phyloP scores from a whole-genome alignment of 2,113 vertebrate species.

The Felis chaus region DNA sequence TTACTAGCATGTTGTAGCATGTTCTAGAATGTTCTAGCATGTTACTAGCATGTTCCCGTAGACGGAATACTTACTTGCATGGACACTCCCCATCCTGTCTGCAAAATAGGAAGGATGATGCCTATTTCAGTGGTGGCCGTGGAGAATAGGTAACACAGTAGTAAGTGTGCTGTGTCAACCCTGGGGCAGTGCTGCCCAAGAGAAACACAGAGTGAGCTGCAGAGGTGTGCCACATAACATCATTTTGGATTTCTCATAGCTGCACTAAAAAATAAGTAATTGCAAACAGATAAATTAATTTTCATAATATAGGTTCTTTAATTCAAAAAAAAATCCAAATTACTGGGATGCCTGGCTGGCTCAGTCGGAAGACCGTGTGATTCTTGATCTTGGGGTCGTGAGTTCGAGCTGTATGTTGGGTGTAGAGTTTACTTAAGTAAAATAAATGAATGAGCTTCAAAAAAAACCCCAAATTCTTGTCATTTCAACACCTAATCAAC shows the following conservation, averaged over 20 bases:
- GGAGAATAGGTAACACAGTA: too few relatives aligned
- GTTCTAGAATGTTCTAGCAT: too few relatives aligned
- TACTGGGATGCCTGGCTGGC: not conserved
- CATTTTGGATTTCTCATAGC: not conserved
- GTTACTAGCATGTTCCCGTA: rapidly evolving
- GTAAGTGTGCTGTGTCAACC: not conserved
- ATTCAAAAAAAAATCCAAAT: not conserved
- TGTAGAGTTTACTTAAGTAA: not conserved
- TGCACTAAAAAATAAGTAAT: rapidly evolving
- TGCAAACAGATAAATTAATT: not conserved
- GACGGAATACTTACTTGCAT: rapidly evolving
- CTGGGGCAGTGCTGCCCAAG: too few relatives aligned
- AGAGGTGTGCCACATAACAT: rapidly evolving
- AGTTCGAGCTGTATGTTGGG: not conserved
- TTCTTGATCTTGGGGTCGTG: not conserved
- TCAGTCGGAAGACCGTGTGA: rapidly evolving
- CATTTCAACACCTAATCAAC: not conserved
- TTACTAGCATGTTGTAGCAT: not conserved
- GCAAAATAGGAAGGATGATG: not conserved
- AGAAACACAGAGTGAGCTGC: not conserved
- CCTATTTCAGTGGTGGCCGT: not conserved
- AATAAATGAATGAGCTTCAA: not conserved
- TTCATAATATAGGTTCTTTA: not conserved
- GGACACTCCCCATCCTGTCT: not conserved
- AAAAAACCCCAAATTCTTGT: not conserved